Evolutionary conservation across 2,888 invertebrate genomes (phyloP), one percentile per base, ranked within the genome.

Genomic region (Oxycera nigricornis): DNA sequence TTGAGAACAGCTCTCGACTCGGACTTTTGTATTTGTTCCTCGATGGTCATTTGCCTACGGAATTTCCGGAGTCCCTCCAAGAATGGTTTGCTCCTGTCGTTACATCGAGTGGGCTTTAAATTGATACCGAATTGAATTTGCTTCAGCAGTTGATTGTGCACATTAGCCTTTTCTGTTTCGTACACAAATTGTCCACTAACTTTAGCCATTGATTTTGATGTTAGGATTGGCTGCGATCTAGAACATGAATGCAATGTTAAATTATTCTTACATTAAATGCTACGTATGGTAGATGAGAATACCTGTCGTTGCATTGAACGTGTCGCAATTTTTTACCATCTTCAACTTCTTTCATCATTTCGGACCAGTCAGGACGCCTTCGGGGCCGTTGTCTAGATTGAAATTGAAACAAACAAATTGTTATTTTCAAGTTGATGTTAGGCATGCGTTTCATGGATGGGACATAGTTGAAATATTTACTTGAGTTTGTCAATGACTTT

Each of bases 301-400:
- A 92, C 86, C 94, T 89, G 83, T 95, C 95, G 84, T 95, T 95
- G 84, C 94, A 94, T 80, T 91, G 89, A 62, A 95, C 94, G 81
- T 95, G 92, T 81, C 90, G 91, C 77, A 95, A 86, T 82, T 91
- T 92, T 80, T 84, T 91, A 65, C 94, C 94, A 77, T 89, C 87
- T 82, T 95, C 94, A n/a, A 95, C 93, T 84, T 95, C 95, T 83
- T 95, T 94, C 91, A 95, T 93, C 91, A 95, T 92, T 80, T 91
- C 90, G 17, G 90, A 92, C 95, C 95, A 95, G 82, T 95, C 95
- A 0, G 95, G 95, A 78, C 95, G 89, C 81, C 88, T 91, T 78
- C 94, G 88, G 0, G 95, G 94, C 79, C 94, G 88, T 79, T 91
- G 86, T 82, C 88, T 88, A 75, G 28, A 77, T 77, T 72, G 59